Conservation (phyloP, 2,888 invertebrate species). For the Leistus spinibarbis region DNA sequence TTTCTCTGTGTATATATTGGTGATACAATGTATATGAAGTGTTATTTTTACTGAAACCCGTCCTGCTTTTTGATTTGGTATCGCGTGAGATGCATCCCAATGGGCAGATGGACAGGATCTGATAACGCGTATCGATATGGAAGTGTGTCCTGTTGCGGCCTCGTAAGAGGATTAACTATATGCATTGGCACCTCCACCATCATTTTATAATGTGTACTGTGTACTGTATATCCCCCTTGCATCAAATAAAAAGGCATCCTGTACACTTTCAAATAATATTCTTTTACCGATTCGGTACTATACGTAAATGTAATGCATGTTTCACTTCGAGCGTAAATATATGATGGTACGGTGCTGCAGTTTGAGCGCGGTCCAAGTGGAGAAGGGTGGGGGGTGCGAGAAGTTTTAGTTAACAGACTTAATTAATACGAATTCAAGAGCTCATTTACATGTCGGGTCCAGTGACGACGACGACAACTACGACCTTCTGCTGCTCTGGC, state of each 20-base stretch:
- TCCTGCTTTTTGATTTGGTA: not conserved
- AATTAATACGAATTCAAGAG: constrained; percentile 54
- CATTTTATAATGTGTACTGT: too few species aligned
- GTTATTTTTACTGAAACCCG: not conserved
- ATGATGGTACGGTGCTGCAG: not conserved
- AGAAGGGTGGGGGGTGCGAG: constrained; percentile 38
- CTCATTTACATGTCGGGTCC: constrained; percentile 52
- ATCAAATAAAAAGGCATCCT: too few species aligned
- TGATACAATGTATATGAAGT: not conserved
- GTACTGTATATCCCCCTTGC: too few species aligned
- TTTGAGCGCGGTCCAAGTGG: constrained; percentile 43
- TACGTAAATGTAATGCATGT: too few species aligned
- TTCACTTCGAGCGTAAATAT: too few species aligned
- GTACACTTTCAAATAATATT: too few species aligned
- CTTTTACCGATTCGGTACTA: too few species aligned
- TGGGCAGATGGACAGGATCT: constrained; percentile 3
- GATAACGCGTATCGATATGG: not conserved
- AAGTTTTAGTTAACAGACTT: constrained; percentile 46
- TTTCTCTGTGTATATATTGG: not conserved
- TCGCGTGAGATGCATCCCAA: not conserved
- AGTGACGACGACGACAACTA: constrained; percentile 43
- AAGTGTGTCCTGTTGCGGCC: not conserved
- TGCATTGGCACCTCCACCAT: constrained; percentile 1
- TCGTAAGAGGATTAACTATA: constrained; percentile 2
- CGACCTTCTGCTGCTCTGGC: constrained; percentile 14